Base-by-base conservation (phyloP, 2,888 invertebrate genomes). In the Drosophila phalerata region DNA sequence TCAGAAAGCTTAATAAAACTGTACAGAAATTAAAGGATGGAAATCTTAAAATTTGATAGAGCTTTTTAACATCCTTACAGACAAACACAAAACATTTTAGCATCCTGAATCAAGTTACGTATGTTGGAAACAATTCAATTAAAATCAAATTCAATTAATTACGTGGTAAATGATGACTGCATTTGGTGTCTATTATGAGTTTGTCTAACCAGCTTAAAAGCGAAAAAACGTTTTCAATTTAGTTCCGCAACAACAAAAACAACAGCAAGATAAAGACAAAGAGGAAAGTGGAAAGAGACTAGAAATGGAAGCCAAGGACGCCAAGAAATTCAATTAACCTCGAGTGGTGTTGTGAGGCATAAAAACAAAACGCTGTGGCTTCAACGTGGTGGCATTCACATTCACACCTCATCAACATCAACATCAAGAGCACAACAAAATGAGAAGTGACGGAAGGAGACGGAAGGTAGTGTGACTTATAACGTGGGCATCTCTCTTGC, bases 321-420 rank as follows among this genome's bases (percentile, higher is more conserved):
- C 55, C 78, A 75, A 79, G 88, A 91, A 90, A 92, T 92, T 91
- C 91, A 91, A 91, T 91, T 91, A 92, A 91, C 83, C 87, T 92
- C 91, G 90, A 92, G 92, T 90, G 91, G 82, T 83, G 69, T 67
- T 74, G 81, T 78, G 58, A 70, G 73, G 74, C 76, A 77, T 86
- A 81, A 82, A 88, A 85, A 89, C 88, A 87, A 89, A 77, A 68
- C 69, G 19, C 51, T 47, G 42, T 34, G 61, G 61, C 74, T 56
- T n/a, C 69, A 55, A 64, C 69, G 73, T 64, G 85, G 79, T 81
- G 87, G 84, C 86, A 77, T 90, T 90, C 89, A 78, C 90, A 91
- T 90, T 91, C 89, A 90, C 91, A 91, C 90, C 91, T 90, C 86
- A 81, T 81, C 85, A 79, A 22, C 77, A 76, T 79, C 86, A 77